Base-by-base conservation (phyloP, 2,888 invertebrate genomes). In the Drosophila neutralis region DNA sequence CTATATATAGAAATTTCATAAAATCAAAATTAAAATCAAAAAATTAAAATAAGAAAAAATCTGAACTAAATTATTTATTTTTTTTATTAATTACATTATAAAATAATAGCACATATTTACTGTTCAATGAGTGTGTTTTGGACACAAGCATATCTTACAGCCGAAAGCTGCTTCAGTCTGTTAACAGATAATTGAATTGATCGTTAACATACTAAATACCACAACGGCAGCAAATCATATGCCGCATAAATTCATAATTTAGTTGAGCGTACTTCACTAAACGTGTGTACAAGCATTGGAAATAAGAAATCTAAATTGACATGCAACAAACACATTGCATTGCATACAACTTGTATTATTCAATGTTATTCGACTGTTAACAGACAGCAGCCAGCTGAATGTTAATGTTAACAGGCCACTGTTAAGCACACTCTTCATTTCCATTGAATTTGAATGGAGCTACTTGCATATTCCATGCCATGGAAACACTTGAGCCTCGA, bases 401-500 rank as follows among this genome's bases (percentile, higher is more conserved):
- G 24, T n/a, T 33, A 15, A 33, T 4, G 13, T 64, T 42, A 42
- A 42, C 68, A 51, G 54, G 13, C 7, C n/a, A 18, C 63, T 62
- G 52, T 40, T 40, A 38, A 35, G 2, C 2, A 4, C 7, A 24
- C 6, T 18, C n/a, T 11, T 13, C 24, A 7, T 33, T 45, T 45
- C 8, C 24, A 45, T 24, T 45, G 45, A 8, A 8, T 15, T 45
- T 24, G 45, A 24, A 45, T 45, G 15, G 15, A 45, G 45, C 24
- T 24, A 15, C 15, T 15, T 45, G 45, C 24, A 45, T 8, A 24
- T 15, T 45, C 21, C 38, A 18, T 36, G 21, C 2, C 6, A 8
- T 48, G 7, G 18, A 48, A 54, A n/a, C 49, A 33, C 31, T 58
- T 61, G 40, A 15, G 58, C 63, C 49, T 60, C 40, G 52, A 56